These are phyloP conservation scores for Perognathus longimembris DNA, from an alignment of 2,113 vertebrate species.

Conservation along the genomic window DNA sequence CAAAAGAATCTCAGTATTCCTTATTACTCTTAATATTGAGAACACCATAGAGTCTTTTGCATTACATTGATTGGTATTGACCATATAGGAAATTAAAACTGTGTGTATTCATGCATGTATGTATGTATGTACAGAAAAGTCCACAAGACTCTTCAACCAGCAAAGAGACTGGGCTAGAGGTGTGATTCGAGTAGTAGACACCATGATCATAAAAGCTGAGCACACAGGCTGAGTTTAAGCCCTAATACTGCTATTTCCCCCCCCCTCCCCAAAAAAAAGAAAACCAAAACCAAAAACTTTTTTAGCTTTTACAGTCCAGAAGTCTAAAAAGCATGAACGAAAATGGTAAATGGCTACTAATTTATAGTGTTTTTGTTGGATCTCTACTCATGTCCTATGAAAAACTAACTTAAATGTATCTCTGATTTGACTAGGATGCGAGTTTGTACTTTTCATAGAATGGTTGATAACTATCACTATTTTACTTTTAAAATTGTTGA, in stretches of 20 bases:
- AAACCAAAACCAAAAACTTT: neutral
- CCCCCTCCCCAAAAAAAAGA: too few species aligned
- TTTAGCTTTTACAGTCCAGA: conserved; percentile 11
- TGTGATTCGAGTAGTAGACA: too few species aligned
- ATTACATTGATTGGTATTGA: conserved; percentile 19
- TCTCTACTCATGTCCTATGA: neutral
- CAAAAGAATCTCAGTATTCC: neutral
- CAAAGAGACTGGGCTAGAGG: too few species aligned
- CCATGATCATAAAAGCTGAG: too few species aligned
- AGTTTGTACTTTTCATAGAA: conserved; percentile 29
- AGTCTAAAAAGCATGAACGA: neutral
- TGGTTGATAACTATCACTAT: conserved; percentile 4
- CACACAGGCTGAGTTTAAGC: too few species aligned
- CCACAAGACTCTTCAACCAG: too few species aligned
- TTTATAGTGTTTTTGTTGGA: neutral
- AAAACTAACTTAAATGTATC: conserved; percentile 16
- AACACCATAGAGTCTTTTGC: neutral
- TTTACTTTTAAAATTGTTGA: conserved; percentile 26
- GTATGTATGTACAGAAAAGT: too few species aligned
- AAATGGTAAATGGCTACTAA: conserved; percentile 21
- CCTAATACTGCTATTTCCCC: too few species aligned
- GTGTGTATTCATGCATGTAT: too few species aligned
- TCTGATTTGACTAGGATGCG: conserved; percentile 10
- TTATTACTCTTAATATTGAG: conserved; percentile 27
- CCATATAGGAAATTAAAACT: conserved; percentile 17